phyloP scores from a whole-genome alignment of 2,113 vertebrate genomes.

The Engystomops pustulosus region DNA sequence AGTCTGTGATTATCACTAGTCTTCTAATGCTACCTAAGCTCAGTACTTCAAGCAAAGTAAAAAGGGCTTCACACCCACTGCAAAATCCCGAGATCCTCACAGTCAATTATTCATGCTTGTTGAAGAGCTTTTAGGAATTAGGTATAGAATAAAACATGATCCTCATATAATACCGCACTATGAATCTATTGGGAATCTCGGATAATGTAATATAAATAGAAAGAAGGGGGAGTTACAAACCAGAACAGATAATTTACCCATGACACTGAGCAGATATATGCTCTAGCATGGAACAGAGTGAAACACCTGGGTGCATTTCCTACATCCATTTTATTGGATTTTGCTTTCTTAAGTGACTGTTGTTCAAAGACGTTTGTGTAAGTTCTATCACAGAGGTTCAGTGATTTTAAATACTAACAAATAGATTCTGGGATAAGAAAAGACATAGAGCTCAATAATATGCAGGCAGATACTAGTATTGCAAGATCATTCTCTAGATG shows the following conservation, averaged over 20 bases:
- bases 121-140: slow-evolving; percentile 75
- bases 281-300: background rate
- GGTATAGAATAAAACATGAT: slow-evolving; percentile 74
- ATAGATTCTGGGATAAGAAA: too few species aligned
- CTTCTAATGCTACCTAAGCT: slow-evolving; percentile 62
- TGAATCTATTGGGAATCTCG: slow-evolving; percentile 67
- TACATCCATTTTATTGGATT: background rate
- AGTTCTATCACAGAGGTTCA: too few species aligned
- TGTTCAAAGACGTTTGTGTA: too few species aligned
- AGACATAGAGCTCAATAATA: too few species aligned
- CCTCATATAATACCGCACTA: slow-evolving; percentile 69
- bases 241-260: slow-evolving; percentile 33
- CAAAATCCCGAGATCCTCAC: slow-evolving; percentile 67
- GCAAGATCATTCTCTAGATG: background rate
- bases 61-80: slow-evolving; percentile 66
- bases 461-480: background rate
- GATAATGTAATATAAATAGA: slow-evolving; percentile 72
- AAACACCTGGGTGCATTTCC: background rate
- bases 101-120: slow-evolving; percentile 72
- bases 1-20: slow-evolving; percentile 53
- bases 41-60: slow-evolving; percentile 52
- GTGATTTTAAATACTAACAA: too few species aligned
- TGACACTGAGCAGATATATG: slow-evolving; percentile 23
- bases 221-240: slow-evolving; percentile 52
- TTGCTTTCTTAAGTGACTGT: background rate